Base-by-base conservation (phyloP, 1,140 invertebrate species). In the Drosophila melanica region DNA sequence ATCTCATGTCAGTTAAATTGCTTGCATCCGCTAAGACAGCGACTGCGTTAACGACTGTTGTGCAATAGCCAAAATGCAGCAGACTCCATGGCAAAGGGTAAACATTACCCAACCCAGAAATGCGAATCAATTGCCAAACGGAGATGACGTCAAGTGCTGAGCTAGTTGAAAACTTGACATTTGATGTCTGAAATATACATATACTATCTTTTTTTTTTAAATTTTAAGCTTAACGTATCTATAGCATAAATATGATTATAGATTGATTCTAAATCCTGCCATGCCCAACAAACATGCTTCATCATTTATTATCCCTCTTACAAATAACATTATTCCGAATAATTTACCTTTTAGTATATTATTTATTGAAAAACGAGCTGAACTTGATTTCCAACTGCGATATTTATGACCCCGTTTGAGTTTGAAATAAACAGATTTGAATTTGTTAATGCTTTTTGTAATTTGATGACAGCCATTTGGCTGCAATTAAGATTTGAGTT, bases 1-100 rank as follows among this genome's bases (percentile, higher is more conserved):
- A 66, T 68, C 77, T 75, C 27, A 48, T 20, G 30, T 68, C 59
- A 57, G 75, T 45, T 70, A 85, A 85, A 85, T 85, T 85, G 70
- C 82, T 85, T 48, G 81, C 66, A 85, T 85, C 78, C 78, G 78
- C 62, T 78, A 58, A 42, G 45, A 44, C 37, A 4, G 30, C 11
- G 42, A 27, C 35, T 39, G 45, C 54, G 14, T 50, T 55, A 5
- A 47, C 20, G 20, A 12, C 54, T 30, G 42, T 84, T 84, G 72
- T 57, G 80, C 42, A 82, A 82, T 20, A 45, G 20, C 45, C 53
- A 33, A 73, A 72, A 42, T 33, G 53, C 44, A 59, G 53, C 44
- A 59, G 58, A 67, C 55, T 30, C 41, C 66, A 57, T 45, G 73
- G 51, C 65, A 81, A 85, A 86, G 73, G 78, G 69, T 42, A 62